Base-by-base conservation (phyloP, 1,140 invertebrate species). In the Papilio dardanus region DNA sequence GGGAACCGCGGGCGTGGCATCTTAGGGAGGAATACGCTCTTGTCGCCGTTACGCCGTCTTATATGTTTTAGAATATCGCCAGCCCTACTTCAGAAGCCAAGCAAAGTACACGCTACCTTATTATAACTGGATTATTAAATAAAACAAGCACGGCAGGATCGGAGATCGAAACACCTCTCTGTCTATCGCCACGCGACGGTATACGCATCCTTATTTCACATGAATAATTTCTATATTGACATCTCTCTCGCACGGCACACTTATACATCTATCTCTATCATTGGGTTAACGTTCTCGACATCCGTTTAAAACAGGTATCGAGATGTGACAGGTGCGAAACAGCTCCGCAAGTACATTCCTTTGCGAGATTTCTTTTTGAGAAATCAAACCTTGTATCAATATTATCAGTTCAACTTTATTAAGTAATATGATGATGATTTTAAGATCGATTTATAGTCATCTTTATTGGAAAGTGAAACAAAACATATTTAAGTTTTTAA, bases 301-400 rank as follows among this genome's bases (percentile, higher is more conserved):
- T 89, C 87, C 87, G 87, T 77, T 83, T 76, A 78, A 79, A 84
- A 89, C 87, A 75, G 78, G 87, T 89, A 82, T 62, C 35, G 40
- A 75, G 46, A 76, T 74, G 79, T 86, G 86, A 89, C 87, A 89
- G 87, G 87, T 89, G 87, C 84, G 87, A 89, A 89, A 86, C 81
- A 50, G 40, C 69, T 71, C 42, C 74, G 77, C 66, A 77, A 77
- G 77, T 83, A 83, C 81, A 86, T 87, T 85, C 84, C 79, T 86
- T 79, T 77, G 77, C 82, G 79, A 83, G 83, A 84, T 84, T 86
- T 83, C 74, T 81, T 83, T 78, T 81, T 79, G 33, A 50, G 37
- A 71, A 66, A 75, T 65, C 40, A 65, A 68, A 46, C 65, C 68
- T 71, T 37, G 58, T 50, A 73, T 4, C 40, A 28, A 58, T 50